A percentile compares a stretch with the other conserved stretches of the same genome.
phyloP scores from a whole-genome alignment of 1,140 invertebrate species.

The Listronotus bonariensis region DNA sequence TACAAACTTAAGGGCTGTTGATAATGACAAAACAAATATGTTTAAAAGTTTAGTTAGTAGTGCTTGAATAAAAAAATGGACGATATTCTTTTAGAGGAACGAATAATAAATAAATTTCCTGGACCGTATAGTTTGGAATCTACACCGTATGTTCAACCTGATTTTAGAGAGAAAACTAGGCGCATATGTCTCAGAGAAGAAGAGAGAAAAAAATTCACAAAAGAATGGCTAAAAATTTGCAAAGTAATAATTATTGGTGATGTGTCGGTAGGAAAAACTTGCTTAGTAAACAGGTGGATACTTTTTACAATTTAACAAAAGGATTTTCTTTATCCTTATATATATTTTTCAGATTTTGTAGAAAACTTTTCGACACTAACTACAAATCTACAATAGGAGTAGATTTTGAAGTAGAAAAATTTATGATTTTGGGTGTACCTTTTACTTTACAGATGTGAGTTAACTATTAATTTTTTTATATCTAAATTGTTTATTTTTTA shows the following conservation, averaged over 20 bases:
- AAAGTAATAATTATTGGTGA: conserved; percentile 78
- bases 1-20: conserved; percentile 28
- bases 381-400: conserved; percentile 91
- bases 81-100: conserved; percentile 55
- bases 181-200: conserved; percentile 52
- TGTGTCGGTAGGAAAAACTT: conserved; percentile 81
- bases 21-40: not conserved
- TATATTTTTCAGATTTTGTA: conserved; percentile 70
- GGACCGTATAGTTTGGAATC: conserved; percentile 59
- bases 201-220: conserved; percentile 37
- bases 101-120: conserved; percentile 63
- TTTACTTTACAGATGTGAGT: conserved; percentile 85
- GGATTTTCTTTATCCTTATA: conserved; percentile 3
- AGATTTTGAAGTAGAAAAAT: conserved; percentile 87
- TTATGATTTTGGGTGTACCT: conserved; percentile 75
- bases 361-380: conserved; percentile 76
- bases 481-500: not conserved
- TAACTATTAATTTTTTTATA: not conserved
- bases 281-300: conserved; percentile 70
- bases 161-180: conserved; percentile 61
- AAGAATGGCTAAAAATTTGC: conserved; percentile 59
- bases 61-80: conserved; percentile 13
- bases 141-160: conserved; percentile 61
- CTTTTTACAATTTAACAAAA: not conserved
- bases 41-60: conserved; percentile 1